These are phyloP conservation scores for Rhopalosiphum nymphaeae DNA, from an alignment of 2,888 invertebrate genomes.

Conservation along the genomic window DNA sequence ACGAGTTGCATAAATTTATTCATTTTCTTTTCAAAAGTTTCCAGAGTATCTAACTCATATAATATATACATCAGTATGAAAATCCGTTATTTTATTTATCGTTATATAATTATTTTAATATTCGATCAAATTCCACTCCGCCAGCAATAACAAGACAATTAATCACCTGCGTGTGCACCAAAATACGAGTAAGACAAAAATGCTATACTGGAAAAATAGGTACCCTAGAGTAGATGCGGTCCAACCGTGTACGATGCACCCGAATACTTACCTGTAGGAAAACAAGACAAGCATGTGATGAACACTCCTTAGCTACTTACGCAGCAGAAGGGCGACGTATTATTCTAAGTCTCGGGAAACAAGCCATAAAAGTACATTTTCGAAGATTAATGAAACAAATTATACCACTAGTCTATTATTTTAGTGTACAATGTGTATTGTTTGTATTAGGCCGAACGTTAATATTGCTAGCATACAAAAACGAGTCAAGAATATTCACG, in stretches of 20 bases:
- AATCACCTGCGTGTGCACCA: background rate
- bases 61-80: background rate
- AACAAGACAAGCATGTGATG: background rate
- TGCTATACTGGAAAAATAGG: background rate
- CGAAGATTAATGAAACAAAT: background rate
- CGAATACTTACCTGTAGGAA: background rate
- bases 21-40: constrained; percentile 54
- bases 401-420: background rate
- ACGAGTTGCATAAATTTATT: constrained; percentile 50
- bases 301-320: background rate
- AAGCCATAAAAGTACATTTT: background rate
- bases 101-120: constrained; percentile 3
- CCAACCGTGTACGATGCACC: background rate
- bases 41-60: background rate
- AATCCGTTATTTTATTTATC: constrained; percentile 38
- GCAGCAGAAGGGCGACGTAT: background rate
- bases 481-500: background rate
- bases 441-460: background rate
- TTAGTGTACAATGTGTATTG: background rate
- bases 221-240: background rate
- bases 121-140: background rate
- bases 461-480: background rate
- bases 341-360: background rate
- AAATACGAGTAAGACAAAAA: background rate
- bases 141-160: background rate